Evolutionary conservation across 2,888 invertebrate genomes (phyloP), one percentile per base, ranked within the genome.

Genomic region (Tupiocoris notatus): DNA sequence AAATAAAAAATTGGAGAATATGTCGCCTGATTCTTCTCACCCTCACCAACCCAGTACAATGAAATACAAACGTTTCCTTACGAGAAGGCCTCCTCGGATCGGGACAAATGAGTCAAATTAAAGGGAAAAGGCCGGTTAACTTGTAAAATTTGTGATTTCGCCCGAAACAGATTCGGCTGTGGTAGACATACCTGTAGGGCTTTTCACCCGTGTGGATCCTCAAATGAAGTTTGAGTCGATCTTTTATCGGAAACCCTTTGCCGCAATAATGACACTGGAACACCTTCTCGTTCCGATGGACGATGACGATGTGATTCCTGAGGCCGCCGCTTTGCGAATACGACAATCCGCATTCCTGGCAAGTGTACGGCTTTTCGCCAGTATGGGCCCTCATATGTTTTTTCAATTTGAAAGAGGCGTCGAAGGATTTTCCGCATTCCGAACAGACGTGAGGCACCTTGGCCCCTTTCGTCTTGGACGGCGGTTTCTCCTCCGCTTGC

Each of bases 171-270:
- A n/a, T n/a, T n/a, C 39, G 39, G 39, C 39, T 12, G 3, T 3
- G 39, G 3, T 39, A 39, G 6, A 39, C 39, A 12, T 77, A 81
- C 81, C 86, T 85, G 84, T 90, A 90, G 0, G 90, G 90, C 80
- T 89, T 89, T 81, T 88, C 88, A 1, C 91, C 91, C 0, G 90
- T 89, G 83, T 94, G 94, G 17, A 88, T 87, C 7, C 91, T 86
- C 81, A 92, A 86, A 83, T 94, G 94, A 70, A 91, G 84, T 79
- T 89, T 87, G 74, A 94, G 84, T 54, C 92, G 88, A 81, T 92
- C 92, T 83, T 93, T 91, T 16, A 92, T 85, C 0, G 91, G 88
- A 83, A 94, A 94, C 39, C 88, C 87, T 82, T 92, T 92, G 67
- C 89, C 87, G 83, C 94, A 94, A 80, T 90, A 88, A 81, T 89